Evolutionary conservation across 2,797 vertebrate species (phyloP), one percentile per base, ranked within the genome.

Genomic region (Falco novaeseelandiae): DNA sequence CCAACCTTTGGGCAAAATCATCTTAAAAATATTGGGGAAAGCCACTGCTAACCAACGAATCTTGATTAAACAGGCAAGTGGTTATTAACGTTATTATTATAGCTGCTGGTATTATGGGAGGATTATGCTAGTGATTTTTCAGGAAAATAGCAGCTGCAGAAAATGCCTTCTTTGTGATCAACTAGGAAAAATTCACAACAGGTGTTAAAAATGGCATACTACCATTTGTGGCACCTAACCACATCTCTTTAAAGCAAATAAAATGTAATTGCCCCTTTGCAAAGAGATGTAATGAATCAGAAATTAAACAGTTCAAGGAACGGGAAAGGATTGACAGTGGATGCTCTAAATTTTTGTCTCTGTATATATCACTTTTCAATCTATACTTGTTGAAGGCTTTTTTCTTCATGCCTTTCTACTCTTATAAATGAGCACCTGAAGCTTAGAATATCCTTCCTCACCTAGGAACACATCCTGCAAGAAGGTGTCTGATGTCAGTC

Each of bases 61-160:
- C 73, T 74, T 78, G 76, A 82, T 95, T 92, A 94, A 88, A 30
- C 27, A 84, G 42, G 81, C 66, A 66, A 59, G 58, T 59, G 38
- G 58, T 84, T 95, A 94, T 95, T 93, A 93, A 96, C 78, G 32
- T 14, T 96, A 91, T 96, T 97, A 94, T 95, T 96, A 81, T 91
- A 96, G 96, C 83, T 96, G 92, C 67, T 85, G 54, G 49, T 71
- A 65, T 79, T 95, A 93, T 85, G 67, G 30, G 83, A 57, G 57
- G 46, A 83, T 95, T 92, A 83, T 81, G 49, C 49, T 89, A 83
- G 62, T 30, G 82, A 87, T 72, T 93, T 96, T 94, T 93, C 85
- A 88, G 63, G 38, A 76, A 93, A 96, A 83, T 14, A 83, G 23
- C 82, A 72, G 83, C 72, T 90, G 89, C 65, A 91, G 61, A 97